Percentiles rank a stretch among this genome's conserved stretches.
phyloP scores from a whole-genome alignment of 2,888 invertebrate genomes.

The Dione juno region DNA sequence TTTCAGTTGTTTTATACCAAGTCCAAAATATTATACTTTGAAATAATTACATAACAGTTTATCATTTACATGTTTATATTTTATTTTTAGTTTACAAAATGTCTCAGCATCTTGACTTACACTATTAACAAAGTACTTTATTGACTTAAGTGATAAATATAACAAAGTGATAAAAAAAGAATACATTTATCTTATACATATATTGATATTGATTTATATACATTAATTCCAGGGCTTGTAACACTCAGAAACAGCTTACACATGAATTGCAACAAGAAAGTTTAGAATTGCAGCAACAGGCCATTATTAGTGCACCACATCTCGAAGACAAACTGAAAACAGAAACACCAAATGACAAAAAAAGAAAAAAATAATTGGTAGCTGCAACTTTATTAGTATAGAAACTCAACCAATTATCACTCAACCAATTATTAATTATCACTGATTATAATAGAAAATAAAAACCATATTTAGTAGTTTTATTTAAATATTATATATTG shows the following conservation, averaged over 20 bases:
- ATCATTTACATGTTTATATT: background rate
- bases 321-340: constrained; percentile 70
- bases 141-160: constrained; percentile 28
- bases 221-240: constrained; percentile 65
- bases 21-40: constrained; percentile 4
- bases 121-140: constrained; percentile 41
- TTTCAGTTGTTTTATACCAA: background rate
- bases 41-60: background rate
- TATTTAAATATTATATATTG: background rate
- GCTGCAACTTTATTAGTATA: background rate
- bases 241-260: constrained; percentile 70
- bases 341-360: constrained; percentile 48
- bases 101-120: constrained; percentile 46
- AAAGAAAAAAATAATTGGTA: constrained; percentile 35
- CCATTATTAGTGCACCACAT: constrained; percentile 69
- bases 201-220: constrained; percentile 30
- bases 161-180: constrained; percentile 31
- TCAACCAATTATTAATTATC: too few relatives aligned
- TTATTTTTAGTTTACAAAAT: constrained; percentile 23
- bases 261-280: constrained; percentile 77
- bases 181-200: constrained; percentile 28
- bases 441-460: constrained; percentile 38
- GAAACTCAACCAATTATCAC: background rate
- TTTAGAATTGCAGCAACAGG: constrained; percentile 75
- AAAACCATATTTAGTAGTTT: constrained; percentile 31